phyloP scores from a whole-genome alignment of 2,888 invertebrate genomes.

The Megastigmus dorsalis region DNA sequence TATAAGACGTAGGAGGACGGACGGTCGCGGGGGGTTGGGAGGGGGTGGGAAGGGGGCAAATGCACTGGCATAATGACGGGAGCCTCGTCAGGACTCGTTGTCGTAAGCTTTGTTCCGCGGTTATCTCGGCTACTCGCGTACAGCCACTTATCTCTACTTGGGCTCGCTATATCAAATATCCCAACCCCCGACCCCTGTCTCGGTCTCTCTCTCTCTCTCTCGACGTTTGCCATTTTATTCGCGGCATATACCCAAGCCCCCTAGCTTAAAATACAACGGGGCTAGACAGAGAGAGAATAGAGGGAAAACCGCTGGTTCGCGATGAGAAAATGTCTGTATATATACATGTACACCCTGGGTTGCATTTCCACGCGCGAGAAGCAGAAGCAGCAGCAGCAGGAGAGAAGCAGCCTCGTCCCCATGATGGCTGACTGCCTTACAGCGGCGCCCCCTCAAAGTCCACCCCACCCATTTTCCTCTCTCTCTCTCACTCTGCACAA shows the following conservation, averaged over 20 bases:
- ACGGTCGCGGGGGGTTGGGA: not conserved
- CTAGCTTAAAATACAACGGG: not conserved
- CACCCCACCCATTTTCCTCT: slow-evolving; percentile 52
- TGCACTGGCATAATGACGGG: slow-evolving; percentile 30
- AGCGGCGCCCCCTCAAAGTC: not conserved
- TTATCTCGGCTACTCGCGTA: slow-evolving; percentile 40
- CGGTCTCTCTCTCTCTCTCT: no score
- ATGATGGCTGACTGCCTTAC: slow-evolving; percentile 48
- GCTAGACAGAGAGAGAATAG: not conserved
- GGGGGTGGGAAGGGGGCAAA: not conserved
- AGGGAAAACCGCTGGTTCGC: slow-evolving; percentile 3
- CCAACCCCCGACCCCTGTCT: not conserved
- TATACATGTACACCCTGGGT: no score
- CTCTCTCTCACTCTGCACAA: no score
- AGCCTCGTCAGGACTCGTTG: slow-evolving; percentile 2
- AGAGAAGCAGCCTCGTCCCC: slow-evolving; percentile 8
- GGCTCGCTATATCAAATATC: no score
- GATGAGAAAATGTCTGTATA: slow-evolving; percentile 14
- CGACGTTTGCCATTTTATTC: slow-evolving; percentile 17
- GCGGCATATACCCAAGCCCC: not conserved
- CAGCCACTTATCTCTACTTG: slow-evolving; percentile 37
- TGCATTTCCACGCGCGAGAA: slow-evolving; percentile 27
- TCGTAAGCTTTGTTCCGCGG: slow-evolving; percentile 46
- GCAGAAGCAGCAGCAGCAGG: no score
- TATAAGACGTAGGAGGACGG: no score